Evolutionary conservation across 2,797 vertebrate species (phyloP).

Genomic region (Hafferia zeledoni): DNA sequence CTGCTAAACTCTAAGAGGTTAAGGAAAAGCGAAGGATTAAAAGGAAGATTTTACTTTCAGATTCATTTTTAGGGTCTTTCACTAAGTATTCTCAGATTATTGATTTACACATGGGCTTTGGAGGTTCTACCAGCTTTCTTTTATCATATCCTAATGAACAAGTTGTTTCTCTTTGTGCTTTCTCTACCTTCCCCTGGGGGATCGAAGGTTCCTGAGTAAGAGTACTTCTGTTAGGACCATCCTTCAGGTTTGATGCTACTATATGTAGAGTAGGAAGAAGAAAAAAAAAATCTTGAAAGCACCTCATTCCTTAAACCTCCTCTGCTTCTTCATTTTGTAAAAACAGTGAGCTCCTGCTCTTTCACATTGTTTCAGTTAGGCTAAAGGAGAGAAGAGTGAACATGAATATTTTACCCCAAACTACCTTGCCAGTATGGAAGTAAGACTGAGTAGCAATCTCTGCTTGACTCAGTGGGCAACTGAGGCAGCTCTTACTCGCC

Average conservation of each 20-base stretch:
- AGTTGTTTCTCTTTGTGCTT: not conserved
- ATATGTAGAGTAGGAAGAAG: not conserved
- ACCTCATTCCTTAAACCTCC: not conserved
- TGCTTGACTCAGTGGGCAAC: not conserved
- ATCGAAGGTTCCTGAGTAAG: not conserved
- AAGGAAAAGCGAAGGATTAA: not conserved
- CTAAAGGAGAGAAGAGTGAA: not conserved
- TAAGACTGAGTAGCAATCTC: not conserved
- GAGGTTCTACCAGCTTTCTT: not conserved
- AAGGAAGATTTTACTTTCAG: not conserved
- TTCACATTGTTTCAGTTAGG: not conserved
- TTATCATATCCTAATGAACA: not conserved
- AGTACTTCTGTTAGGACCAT: not conserved
- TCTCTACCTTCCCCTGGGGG: not conserved
- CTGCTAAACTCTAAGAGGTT: not conserved
- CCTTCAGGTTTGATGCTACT: not conserved
- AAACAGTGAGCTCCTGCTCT: not conserved
- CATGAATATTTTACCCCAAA: rapidly evolving
- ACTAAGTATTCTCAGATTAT: not conserved
- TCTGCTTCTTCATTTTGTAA: not conserved
- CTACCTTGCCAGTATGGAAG: not conserved
- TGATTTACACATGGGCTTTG: not conserved
- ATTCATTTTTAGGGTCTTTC: not conserved
- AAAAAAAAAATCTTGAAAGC: not conserved
- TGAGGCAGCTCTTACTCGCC: not conserved